phyloP scores from a whole-genome alignment of 2,888 invertebrate genomes.

The Heliconius charithonia region DNA sequence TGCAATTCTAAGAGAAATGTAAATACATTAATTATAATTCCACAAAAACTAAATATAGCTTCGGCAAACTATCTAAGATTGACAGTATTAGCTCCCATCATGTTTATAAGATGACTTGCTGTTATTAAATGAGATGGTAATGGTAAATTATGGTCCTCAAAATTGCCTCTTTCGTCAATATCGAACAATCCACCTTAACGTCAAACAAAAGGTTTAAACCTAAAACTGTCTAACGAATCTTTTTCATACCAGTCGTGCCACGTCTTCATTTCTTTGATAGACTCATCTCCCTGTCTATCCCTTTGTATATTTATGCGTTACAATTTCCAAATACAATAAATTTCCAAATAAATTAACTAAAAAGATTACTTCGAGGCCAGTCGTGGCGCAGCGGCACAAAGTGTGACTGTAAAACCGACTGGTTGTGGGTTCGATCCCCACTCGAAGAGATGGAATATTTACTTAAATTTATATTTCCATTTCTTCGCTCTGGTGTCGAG shows the following conservation, averaged over 20 bases:
- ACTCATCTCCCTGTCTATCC: neutral
- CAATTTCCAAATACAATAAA: neutral
- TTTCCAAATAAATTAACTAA: neutral
- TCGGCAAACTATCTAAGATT: neutral
- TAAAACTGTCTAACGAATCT: slow-evolving; percentile 23
- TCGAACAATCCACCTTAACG: slow-evolving; percentile 26
- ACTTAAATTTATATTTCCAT: too few species aligned
- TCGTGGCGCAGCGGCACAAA: too few species aligned
- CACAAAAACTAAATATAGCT: slow-evolving; percentile 17
- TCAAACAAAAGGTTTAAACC: slow-evolving; percentile 15
- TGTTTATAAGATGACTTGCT: slow-evolving; percentile 41
- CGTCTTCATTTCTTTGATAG: slow-evolving; percentile 24
- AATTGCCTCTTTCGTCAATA: slow-evolving; percentile 36
- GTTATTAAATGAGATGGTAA: slow-evolving; percentile 50
- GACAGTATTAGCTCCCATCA: slow-evolving; percentile 9
- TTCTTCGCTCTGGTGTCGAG: too few species aligned
- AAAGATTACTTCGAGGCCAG: neutral
- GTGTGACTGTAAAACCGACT: too few species aligned
- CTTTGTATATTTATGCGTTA: slow-evolving; percentile 1
- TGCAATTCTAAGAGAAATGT: too few species aligned
- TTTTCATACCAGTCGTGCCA: slow-evolving; percentile 25
- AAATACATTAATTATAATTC: neutral
- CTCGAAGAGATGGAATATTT: too few species aligned
- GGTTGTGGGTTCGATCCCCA: too few species aligned
- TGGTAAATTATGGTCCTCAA: slow-evolving; percentile 50